These are phyloP conservation scores for Philotrypesis tridentata DNA, from an alignment of 1,140 invertebrate species.

Conservation along the genomic window DNA sequence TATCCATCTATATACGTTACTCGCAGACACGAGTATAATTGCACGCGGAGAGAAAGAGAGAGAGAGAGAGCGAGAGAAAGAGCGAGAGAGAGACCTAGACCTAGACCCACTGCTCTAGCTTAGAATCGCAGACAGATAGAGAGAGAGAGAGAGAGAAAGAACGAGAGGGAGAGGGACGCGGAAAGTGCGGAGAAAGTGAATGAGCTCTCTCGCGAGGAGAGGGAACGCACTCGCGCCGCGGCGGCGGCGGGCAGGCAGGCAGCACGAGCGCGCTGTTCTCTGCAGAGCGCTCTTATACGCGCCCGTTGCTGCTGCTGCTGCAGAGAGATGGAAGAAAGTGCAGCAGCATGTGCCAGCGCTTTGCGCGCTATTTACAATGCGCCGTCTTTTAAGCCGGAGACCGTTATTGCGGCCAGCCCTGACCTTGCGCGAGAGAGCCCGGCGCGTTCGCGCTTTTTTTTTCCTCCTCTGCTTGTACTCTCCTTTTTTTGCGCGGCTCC, in stretches of 20 bases:
- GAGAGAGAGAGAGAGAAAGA: constrained; percentile 32
- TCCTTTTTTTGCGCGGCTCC: too few relatives aligned
- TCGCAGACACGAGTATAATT: neutral
- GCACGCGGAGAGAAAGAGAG: neutral
- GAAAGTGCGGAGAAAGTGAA: constrained; percentile 66
- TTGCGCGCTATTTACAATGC: constrained; percentile 14
- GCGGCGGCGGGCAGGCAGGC: too few relatives aligned
- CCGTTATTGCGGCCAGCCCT: constrained; percentile 49
- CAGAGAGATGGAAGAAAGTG: constrained; percentile 39
- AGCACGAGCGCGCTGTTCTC: too few relatives aligned
- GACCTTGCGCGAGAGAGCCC: neutral
- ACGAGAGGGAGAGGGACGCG: constrained; percentile 41
- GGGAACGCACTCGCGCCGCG: neutral
- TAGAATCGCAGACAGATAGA: constrained; percentile 45
- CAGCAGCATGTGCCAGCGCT: constrained; percentile 11
- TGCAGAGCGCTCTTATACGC: too few relatives aligned
- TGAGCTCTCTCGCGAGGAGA: constrained; percentile 47
- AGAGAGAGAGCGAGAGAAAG: constrained; percentile 1
- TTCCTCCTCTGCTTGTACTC: neutral
- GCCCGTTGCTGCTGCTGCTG: too few relatives aligned
- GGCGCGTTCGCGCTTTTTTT: neutral
- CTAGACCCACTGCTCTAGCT: constrained; percentile 68
- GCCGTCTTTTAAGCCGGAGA: constrained; percentile 31
- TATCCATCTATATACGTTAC: too few relatives aligned
- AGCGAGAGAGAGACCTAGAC: constrained; percentile 62